Base-by-base conservation (phyloP, 2,797 vertebrate genomes). In the Chloroceryle amazona region DNA sequence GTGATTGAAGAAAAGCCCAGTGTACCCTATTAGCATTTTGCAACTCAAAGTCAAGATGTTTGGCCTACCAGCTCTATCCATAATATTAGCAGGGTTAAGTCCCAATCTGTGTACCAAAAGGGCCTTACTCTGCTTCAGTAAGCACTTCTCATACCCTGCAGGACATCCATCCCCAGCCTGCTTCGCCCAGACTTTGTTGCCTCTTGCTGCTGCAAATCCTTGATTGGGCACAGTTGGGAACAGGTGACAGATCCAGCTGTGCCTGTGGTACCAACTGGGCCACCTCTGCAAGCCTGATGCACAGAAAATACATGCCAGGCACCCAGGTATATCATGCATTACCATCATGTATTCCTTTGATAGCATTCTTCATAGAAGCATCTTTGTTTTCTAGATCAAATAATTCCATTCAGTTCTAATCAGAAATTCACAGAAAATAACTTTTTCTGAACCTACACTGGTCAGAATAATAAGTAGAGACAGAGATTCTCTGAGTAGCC, bases 21-120 rank as follows among this genome's bases (percentile, higher is more conserved):
- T 29, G 81, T 88, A 91, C 37, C 66, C 44, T 70, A 66, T 95
- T 92, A 93, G 81, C 80, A 92, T 95, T 96, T 95, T 82, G 85
- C 80, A 95, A 88, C 81, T 52, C 13, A 57, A 90, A 94, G 85
- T 85, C 73, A 78, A 49, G 68, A 60, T 25, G 18, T 80, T 54
- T 44, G 28, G 52, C 47, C 31, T 6, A 76, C 67, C 4, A 10
- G 28, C 1, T 1, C 18, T 39, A 28, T 5, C 37, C 18, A 0
- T 5, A 12, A 29, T 15, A 51, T 6, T 1, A 22, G 29, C 57
- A 44, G 25, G 33, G 17, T 31, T 47, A 12, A 61, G 31, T 46
- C 54, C 82, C 35, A 21, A 10, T 14, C 62, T 47, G 54, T 17
- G n/a, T 13, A 39, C 35, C 26, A 41, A 39, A 55, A 35, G n/a